These are phyloP conservation scores for Mormyrops attenuatus DNA, from an alignment of 2,797 vertebrate species.

Conservation along the genomic window DNA sequence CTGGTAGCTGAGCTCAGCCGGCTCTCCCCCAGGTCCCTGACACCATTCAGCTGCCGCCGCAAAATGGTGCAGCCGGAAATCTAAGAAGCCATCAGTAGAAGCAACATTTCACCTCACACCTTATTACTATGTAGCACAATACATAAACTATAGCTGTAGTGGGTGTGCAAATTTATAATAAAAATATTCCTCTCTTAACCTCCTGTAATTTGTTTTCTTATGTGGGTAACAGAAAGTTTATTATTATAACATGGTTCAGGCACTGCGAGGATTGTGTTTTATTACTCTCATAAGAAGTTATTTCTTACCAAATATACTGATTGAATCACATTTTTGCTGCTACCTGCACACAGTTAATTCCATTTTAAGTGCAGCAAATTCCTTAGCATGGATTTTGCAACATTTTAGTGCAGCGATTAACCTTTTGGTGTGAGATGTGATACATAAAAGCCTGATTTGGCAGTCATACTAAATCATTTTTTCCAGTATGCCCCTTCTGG, in stretches of 20 bases:
- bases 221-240: not conserved
- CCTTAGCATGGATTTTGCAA: not conserved
- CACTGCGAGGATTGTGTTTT: not conserved
- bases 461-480: not conserved
- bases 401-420: not conserved
- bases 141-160: not conserved
- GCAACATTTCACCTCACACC: not conserved
- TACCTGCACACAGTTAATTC: not conserved
- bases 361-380: slow-evolving; percentile 6
- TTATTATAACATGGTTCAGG: not conserved
- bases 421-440: not conserved
- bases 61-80: not conserved
- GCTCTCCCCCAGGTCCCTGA: not conserved
- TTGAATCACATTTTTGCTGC: not conserved
- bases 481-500: not conserved
- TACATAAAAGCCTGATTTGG: not conserved
- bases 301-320: not conserved
- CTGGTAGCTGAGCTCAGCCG: slow-evolving; percentile 45
- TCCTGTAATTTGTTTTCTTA: not conserved
- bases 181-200: not conserved
- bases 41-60: not conserved
- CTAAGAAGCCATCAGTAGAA: not conserved
- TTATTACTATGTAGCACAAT: not conserved
- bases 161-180: not conserved
- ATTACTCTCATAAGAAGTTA: not conserved